Percentiles rank a stretch among this genome's conserved stretches.
Conservation (phyloP, 1,140 invertebrate species). For the Ips typographus region DNA sequence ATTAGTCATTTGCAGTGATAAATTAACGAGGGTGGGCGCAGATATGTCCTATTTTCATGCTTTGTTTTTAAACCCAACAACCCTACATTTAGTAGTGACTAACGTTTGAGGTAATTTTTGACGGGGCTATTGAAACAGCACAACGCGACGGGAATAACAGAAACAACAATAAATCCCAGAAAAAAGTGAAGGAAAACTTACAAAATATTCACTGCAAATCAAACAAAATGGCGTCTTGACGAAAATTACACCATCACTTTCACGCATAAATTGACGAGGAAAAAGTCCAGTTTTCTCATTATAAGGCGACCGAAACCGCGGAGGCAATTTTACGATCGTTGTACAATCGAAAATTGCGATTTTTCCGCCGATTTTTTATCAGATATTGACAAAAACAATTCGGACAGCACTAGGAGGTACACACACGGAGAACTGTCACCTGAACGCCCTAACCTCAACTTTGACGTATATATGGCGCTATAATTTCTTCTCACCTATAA, state of each 20-base stretch:
- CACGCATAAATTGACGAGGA: slow-evolving; percentile 16
- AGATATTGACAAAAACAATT: slow-evolving; percentile 26
- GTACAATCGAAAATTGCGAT: slow-evolving; percentile 1
- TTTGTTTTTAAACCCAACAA: background rate
- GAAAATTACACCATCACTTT: slow-evolving; percentile 36
- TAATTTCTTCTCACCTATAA: background rate
- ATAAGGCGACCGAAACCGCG: slow-evolving; percentile 9
- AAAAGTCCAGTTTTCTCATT: slow-evolving; percentile 33
- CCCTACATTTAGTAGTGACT: background rate
- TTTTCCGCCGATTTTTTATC: slow-evolving; percentile 2
- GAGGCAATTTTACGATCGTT: background rate
- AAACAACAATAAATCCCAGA: slow-evolving; percentile 21
- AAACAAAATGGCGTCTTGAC: slow-evolving; percentile 44
- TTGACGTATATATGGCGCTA: slow-evolving; percentile 6
- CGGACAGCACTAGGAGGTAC: slow-evolving; percentile 29
- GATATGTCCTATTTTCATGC: background rate
- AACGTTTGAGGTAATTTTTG: slow-evolving; percentile 1
- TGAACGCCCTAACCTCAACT: slow-evolving; percentile 32
- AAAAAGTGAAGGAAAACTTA: slow-evolving; percentile 41
- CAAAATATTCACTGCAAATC: slow-evolving; percentile 40
- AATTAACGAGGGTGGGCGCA: background rate
- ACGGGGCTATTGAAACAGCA: background rate
- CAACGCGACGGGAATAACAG: background rate
- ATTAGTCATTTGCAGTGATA: background rate
- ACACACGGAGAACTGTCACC: slow-evolving; percentile 30